phyloP scores from a whole-genome alignment of 2,888 invertebrate species.

The Sphaerophoria taeniata region DNA sequence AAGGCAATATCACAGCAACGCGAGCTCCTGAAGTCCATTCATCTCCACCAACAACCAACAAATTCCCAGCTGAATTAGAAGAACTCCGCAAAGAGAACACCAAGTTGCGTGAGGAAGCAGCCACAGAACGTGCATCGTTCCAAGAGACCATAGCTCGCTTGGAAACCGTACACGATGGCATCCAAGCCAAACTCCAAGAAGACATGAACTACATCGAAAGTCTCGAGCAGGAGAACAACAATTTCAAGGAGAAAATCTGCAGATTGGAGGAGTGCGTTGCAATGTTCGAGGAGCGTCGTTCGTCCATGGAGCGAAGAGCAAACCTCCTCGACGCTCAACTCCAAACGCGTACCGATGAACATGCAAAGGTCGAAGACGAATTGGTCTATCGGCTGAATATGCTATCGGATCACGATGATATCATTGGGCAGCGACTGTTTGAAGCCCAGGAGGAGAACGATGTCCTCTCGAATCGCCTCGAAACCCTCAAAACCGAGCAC shows the following conservation, averaged over 20 bases:
- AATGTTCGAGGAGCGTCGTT: constrained; percentile 85
- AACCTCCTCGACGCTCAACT: constrained; percentile 86
- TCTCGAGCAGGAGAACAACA: constrained; percentile 87
- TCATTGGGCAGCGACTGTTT: constrained; percentile 85
- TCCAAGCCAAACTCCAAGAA: constrained; percentile 89
- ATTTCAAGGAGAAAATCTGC: constrained; percentile 86
- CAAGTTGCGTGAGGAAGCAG: constrained; percentile 76
- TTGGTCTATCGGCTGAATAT: constrained; percentile 86
- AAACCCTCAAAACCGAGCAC: constrained; percentile 83
- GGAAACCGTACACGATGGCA: constrained; percentile 81
- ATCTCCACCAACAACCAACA: constrained; percentile 35
- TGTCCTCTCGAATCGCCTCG: constrained; percentile 83
- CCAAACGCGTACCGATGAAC: constrained; percentile 85
- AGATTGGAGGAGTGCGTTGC: constrained; percentile 88
- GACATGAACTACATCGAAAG: constrained; percentile 89
- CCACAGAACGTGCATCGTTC: constrained; percentile 78
- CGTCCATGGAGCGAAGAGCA: constrained; percentile 85
- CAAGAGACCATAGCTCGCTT: constrained; percentile 78
- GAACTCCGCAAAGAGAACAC: constrained; percentile 75
- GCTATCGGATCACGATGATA: constrained; percentile 86
- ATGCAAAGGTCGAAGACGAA: constrained; percentile 86
- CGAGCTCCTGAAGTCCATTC: constrained; percentile 44
- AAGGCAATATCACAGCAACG: constrained; percentile 72
- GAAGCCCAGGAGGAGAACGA: constrained; percentile 84
- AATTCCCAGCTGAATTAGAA: constrained; percentile 67